phyloP scores from a whole-genome alignment of 2,113 vertebrate species.

The Leptobrachium leishanense region DNA sequence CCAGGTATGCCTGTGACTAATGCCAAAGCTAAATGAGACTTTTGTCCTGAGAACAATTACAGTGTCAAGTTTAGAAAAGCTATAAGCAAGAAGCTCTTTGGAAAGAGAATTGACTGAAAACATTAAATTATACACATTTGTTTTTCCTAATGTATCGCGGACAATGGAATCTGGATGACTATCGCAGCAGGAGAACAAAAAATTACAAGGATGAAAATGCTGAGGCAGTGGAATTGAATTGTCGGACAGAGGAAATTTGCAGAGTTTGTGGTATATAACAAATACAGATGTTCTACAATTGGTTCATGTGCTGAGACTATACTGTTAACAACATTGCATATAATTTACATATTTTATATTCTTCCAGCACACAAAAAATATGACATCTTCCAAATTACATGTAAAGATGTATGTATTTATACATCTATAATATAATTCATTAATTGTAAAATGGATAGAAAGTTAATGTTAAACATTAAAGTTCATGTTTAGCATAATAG shows the following conservation, averaged over 20 bases:
- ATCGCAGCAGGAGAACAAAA: slow-evolving; percentile 10
- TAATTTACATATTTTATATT: too few species aligned
- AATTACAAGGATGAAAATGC: neutral
- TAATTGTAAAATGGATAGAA: too few species aligned
- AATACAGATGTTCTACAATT: neutral
- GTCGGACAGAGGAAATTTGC: neutral
- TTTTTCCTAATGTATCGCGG: neutral
- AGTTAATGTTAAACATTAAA: too few species aligned
- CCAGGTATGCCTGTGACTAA: too few species aligned
- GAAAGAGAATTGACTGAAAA: slow-evolving; percentile 12
- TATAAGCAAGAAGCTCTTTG: neutral
- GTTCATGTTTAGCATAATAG: too few species aligned
- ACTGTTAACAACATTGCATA: too few species aligned
- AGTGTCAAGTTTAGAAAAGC: neutral
- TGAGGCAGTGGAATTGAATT: slow-evolving; percentile 9
- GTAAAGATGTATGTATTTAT: too few species aligned
- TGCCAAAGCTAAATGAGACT: neutral
- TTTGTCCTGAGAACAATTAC: slow-evolving; percentile 10
- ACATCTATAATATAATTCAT: too few species aligned
- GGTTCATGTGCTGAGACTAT: too few species aligned
- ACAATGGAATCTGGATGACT: neutral
- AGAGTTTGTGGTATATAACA: neutral
- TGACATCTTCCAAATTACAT: too few species aligned
- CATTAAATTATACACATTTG: neutral
- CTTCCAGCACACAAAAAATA: too few species aligned